phyloP scores from a whole-genome alignment of 2,888 invertebrate species.

The Prionchulus punctatus region DNA sequence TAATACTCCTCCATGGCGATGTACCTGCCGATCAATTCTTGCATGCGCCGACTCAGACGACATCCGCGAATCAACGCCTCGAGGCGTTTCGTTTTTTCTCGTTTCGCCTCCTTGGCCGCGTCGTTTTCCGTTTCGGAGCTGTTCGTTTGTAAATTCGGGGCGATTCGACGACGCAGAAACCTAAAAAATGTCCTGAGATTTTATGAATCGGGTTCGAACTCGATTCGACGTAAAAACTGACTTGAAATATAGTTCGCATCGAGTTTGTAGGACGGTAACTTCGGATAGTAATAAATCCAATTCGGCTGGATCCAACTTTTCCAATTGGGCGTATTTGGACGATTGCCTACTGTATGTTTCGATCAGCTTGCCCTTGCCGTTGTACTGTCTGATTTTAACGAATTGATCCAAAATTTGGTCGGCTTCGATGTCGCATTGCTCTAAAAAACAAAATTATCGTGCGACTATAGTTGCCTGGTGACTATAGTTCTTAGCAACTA shows the following conservation, averaged over 20 bases:
- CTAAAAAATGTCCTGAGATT: not conserved
- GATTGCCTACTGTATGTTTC: not conserved
- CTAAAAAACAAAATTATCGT: conserved; percentile 29
- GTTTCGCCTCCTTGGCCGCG: not conserved
- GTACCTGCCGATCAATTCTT: conserved; percentile 59
- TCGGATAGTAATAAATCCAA: conserved; percentile 74
- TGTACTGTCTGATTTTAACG: conserved; percentile 48
- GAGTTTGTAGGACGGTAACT: conserved; percentile 71
- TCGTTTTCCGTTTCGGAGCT: not conserved
- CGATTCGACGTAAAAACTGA: conserved; percentile 44
- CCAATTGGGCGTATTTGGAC: not conserved
- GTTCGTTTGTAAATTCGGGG: not conserved
- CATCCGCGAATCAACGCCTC: conserved; percentile 54
- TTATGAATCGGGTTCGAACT: not conserved
- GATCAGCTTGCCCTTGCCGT: conserved; percentile 47
- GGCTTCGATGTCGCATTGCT: conserved; percentile 51
- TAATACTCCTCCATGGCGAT: conserved; percentile 81
- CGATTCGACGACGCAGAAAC: not conserved
- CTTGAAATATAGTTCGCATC: conserved; percentile 72
- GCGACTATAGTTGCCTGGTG: not conserved
- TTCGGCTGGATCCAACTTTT: conserved; percentile 53
- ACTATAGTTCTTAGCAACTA: too few species aligned
- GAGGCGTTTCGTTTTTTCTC: conserved; percentile 27
- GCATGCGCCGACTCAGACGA: conserved; percentile 35
- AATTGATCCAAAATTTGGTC: conserved; percentile 52